Conservation (phyloP, 2,888 invertebrate species). For the Acrobasis suavella region DNA sequence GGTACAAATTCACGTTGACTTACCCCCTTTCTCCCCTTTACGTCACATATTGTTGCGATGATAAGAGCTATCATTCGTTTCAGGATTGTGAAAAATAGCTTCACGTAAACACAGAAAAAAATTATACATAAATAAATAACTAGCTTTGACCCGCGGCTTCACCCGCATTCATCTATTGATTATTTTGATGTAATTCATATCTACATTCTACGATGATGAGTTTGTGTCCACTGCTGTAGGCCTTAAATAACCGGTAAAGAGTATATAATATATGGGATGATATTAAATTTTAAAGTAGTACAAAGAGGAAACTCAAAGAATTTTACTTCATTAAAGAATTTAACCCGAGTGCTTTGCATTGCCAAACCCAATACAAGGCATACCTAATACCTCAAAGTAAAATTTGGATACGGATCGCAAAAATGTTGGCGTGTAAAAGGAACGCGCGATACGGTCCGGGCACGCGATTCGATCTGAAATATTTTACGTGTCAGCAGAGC, state of each 20-base stretch:
- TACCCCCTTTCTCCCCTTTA: conserved; percentile 57
- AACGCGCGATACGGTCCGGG: conserved; percentile 28
- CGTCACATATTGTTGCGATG: conserved; percentile 51
- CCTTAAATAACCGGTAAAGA: too few species aligned
- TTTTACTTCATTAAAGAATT: conserved; percentile 18
- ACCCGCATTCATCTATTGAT: too few species aligned
- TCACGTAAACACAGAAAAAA: neutral
- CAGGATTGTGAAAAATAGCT: conserved; percentile 6
- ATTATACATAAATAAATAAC: neutral
- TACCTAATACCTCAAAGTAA: conserved; percentile 20
- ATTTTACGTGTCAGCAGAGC: conserved; percentile 43
- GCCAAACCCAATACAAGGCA: conserved; percentile 11
- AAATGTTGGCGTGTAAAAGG: conserved; percentile 26
- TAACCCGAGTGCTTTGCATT: conserved; percentile 5
- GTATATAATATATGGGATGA: neutral
- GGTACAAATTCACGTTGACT: conserved; percentile 78
- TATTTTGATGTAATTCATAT: too few species aligned
- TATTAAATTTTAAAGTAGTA: neutral
- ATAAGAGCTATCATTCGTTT: conserved; percentile 25
- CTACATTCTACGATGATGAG: too few species aligned
- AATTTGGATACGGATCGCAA: conserved; percentile 28
- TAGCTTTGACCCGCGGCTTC: too few species aligned
- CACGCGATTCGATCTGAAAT: conserved; percentile 45
- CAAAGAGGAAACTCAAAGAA: neutral
- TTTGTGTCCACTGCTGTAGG: too few species aligned